A percentile compares a stretch with the other conserved stretches of the same genome.
Conservation (phyloP, 1,140 invertebrate genomes). For the Tyrophagus putrescentiae region DNA sequence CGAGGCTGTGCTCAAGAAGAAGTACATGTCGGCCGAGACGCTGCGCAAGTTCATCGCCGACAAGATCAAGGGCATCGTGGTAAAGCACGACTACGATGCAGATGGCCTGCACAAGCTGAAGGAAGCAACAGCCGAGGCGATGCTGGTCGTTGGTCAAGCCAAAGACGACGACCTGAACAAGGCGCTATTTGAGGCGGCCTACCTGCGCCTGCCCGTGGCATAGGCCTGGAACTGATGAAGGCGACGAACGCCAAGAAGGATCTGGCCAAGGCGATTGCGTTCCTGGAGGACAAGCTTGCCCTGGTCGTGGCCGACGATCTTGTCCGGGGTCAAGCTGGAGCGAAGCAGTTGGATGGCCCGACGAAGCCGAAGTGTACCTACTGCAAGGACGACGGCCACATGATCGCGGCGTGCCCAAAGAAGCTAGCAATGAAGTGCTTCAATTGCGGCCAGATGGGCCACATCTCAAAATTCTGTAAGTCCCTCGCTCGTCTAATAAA, state of each 20-base stretch:
- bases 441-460: background rate
- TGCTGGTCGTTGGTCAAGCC: background rate
- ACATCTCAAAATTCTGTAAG: too few relatives aligned
- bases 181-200: background rate
- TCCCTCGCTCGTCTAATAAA: too few relatives aligned
- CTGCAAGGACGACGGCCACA: background rate
- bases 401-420: background rate
- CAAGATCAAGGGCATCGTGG: background rate
- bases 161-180: background rate
- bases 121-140: background rate
- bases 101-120: background rate
- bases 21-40: background rate
- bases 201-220: background rate
- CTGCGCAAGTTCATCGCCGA: background rate
- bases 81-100: background rate
- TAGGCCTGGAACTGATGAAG: background rate
- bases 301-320: background rate
- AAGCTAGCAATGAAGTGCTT: background rate
- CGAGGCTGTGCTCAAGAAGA: background rate
- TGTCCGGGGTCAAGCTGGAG: background rate
- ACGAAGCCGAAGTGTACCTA: background rate
- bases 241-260: background rate
- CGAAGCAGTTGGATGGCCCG: background rate
- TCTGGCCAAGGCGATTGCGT: background rate
- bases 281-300: background rate